Conservation (phyloP, 2,888 invertebrate genomes). For the Hydrotaea cyrtoneurina region DNA sequence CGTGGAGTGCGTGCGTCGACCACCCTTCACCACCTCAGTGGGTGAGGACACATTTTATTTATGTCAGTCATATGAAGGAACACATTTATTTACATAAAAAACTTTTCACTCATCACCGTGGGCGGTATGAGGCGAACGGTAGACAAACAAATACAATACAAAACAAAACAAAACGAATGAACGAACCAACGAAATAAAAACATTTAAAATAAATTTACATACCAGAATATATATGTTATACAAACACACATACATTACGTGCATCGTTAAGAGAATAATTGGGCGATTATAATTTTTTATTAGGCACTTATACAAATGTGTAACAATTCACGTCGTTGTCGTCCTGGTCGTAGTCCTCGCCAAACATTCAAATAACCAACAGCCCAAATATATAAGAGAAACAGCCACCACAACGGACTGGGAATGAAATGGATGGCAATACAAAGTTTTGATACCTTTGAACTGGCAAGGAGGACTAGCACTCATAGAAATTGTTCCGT, state of each 20-base stretch:
- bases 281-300: slow-evolving; percentile 70
- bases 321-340: slow-evolving; percentile 56
- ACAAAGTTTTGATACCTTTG: not conserved
- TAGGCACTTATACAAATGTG: slow-evolving; percentile 66
- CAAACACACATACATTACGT: slow-evolving; percentile 50
- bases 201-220: slow-evolving; percentile 51
- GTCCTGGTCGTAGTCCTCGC: not conserved
- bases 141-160: not conserved
- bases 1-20: not conserved
- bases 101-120: not conserved
- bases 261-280: slow-evolving; percentile 68
- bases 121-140: not conserved
- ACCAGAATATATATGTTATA: slow-evolving; percentile 12
- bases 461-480: not conserved
- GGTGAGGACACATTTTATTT: not conserved
- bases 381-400: not conserved
- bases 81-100: slow-evolving; percentile 18
- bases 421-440: not conserved
- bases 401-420: not conserved
- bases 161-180: not conserved
- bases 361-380: not conserved
- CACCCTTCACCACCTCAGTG: not conserved
- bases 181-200: slow-evolving; percentile 19
- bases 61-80: not conserved
- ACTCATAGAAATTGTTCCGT: not conserved